Conservation (phyloP, 2,797 vertebrate species). For the Chiloscyllium punctatum region DNA sequence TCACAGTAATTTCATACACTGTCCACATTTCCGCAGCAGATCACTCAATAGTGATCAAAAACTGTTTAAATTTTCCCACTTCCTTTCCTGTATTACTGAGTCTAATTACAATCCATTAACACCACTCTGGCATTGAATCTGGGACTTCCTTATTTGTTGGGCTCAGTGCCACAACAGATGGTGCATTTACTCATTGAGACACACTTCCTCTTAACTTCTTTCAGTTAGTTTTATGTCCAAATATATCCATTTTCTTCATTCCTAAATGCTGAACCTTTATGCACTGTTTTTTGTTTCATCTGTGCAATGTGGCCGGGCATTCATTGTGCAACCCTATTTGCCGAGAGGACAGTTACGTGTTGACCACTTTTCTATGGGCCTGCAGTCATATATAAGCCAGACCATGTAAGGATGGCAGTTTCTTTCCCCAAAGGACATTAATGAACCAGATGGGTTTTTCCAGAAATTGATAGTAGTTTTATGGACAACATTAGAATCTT, state of each 20-base stretch:
- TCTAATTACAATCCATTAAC: conserved; percentile 6
- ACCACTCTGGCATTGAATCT: neutral
- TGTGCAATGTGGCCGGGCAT: neutral
- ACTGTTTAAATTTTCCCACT: neutral
- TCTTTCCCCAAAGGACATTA: too few species aligned
- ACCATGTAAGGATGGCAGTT: too few species aligned
- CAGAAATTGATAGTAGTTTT: too few species aligned
- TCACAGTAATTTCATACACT: neutral
- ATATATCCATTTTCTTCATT: neutral
- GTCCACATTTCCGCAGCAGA: neutral
- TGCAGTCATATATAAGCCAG: too few species aligned
- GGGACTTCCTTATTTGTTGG: conserved; percentile 1
- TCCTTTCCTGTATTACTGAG: neutral
- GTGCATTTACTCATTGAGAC: neutral
- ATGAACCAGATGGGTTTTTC: too few species aligned
- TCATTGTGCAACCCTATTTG: too few species aligned
- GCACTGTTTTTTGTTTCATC: neutral
- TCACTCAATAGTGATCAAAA: conserved; percentile 22
- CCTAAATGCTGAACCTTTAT: neutral
- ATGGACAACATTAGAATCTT: too few species aligned
- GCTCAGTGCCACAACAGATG: conserved; percentile 16
- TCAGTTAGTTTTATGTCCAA: neutral
- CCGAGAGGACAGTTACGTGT: too few species aligned
- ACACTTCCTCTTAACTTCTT: conserved; percentile 6
- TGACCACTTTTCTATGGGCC: too few species aligned